Base-by-base conservation (phyloP, 2,888 invertebrate species). In the Eristalinus aeneus region DNA sequence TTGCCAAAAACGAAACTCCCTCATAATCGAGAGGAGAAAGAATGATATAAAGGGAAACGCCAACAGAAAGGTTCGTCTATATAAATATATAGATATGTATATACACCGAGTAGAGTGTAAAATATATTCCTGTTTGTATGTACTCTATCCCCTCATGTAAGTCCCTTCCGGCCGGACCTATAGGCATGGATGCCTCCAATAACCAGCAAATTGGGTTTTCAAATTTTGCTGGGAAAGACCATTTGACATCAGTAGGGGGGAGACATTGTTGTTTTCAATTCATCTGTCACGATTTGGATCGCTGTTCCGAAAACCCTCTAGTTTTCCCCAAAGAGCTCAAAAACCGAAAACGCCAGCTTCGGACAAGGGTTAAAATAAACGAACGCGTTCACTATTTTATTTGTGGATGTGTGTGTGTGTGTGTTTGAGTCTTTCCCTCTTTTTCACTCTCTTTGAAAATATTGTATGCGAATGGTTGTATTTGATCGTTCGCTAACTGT, bases 1-100 rank as follows among this genome's bases (percentile, higher is more conserved):
- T 78, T 83, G 69, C 74, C 58, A 83, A 83, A 78, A 65, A 75
- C 69, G 32, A 63, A 78, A 84, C 83, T 79, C 83, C 79, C 74
- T 75, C 83, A 78, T 78, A 74, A 74, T 65, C 73, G 60, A 71
- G 65, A 16, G 46, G n/a, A 64, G 60, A 83, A 46, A 60, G 63
- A 78, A 53, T 31, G 46, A 54, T 56, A 39, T 20, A 83, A 84
- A 60, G 54, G 60, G 79, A 83, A 78, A 23, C 54, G 72, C 54
- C 73, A 53, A 54, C 16, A 36, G 65, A 64, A 74, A 74, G 79
- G 79, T 84, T 84, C 46, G 83, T 58, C 53, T 72, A 72, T 77
- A n/a, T 82, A 82, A 65, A 36, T 22, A 31, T 10, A 27, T 9
- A 46, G 56, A 64, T 16, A 56, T 53, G 36, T n/a, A 31, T 12